These are phyloP conservation scores for Myotis brandtii DNA, from an alignment of 2,113 vertebrate genomes.

Conservation along the genomic window DNA sequence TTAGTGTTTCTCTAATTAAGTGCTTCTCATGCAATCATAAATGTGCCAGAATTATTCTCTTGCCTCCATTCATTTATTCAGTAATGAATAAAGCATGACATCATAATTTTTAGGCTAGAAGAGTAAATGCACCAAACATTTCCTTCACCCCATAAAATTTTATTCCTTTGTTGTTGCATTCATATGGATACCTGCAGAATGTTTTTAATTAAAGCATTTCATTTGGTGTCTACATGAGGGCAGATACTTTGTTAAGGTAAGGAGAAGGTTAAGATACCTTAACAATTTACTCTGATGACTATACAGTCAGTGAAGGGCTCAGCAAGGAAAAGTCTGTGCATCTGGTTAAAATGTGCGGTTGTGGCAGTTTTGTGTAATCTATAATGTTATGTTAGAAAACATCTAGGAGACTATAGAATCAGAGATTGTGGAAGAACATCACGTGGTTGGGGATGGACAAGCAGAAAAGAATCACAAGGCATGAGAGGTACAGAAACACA, in stretches of 20 bases:
- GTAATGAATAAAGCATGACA: background rate
- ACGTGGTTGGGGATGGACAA: background rate
- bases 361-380: background rate
- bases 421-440: background rate
- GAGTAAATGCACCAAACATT: background rate
- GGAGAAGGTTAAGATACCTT: background rate
- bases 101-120: slow-evolving; percentile 19
- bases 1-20: background rate
- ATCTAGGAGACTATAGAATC: background rate
- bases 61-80: background rate
- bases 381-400: background rate
- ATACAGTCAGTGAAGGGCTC: rapidly evolving
- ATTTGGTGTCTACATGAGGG: background rate
- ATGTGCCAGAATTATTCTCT: background rate
- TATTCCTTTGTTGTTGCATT: background rate
- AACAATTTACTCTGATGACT: background rate
- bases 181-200: background rate
- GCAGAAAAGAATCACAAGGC: background rate
- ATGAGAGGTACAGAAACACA: background rate
- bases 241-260: background rate
- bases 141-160: background rate
- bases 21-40: background rate
- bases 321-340: background rate
- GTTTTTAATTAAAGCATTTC: background rate
- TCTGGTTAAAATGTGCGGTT: background rate